Conservation (phyloP, 2,797 vertebrate genomes). For the Gambelia wislizenii region DNA sequence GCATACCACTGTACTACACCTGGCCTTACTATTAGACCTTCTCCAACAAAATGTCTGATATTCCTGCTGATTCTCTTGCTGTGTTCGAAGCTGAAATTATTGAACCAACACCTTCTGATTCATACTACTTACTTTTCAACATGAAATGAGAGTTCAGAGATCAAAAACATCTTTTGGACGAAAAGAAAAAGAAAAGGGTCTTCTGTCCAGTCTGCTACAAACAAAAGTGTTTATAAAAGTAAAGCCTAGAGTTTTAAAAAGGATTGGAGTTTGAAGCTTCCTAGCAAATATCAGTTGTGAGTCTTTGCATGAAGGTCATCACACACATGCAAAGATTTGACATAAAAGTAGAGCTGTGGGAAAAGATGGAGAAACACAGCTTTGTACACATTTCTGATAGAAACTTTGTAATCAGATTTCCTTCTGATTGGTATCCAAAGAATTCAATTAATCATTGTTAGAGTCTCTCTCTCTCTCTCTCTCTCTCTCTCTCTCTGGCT, state of each 20-base stretch:
- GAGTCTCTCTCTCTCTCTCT: too few relatives aligned
- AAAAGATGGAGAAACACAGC: background rate
- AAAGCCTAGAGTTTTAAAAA: background rate
- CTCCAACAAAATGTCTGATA: background rate
- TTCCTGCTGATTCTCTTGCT: background rate
- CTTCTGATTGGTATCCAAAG: background rate
- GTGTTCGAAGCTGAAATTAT: background rate
- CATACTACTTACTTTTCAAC: background rate
- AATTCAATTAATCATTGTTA: background rate
- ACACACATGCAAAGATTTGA: background rate
- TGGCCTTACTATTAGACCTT: background rate
- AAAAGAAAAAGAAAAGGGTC: background rate
- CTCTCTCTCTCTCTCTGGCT: too few relatives aligned
- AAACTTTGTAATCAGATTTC: accelerated
- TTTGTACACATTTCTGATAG: background rate
- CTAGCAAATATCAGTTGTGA: accelerated
- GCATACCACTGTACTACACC: accelerated
- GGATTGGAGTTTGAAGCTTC: background rate
- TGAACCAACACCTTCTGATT: background rate
- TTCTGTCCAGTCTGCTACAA: background rate
- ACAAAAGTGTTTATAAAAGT: background rate
- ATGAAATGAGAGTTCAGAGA: background rate
- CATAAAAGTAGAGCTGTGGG: background rate
- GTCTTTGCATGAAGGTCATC: background rate
- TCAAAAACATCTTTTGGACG: background rate